These are phyloP conservation scores for Dynastes hyllus DNA, from an alignment of 2,888 invertebrate genomes.

Conservation along the genomic window DNA sequence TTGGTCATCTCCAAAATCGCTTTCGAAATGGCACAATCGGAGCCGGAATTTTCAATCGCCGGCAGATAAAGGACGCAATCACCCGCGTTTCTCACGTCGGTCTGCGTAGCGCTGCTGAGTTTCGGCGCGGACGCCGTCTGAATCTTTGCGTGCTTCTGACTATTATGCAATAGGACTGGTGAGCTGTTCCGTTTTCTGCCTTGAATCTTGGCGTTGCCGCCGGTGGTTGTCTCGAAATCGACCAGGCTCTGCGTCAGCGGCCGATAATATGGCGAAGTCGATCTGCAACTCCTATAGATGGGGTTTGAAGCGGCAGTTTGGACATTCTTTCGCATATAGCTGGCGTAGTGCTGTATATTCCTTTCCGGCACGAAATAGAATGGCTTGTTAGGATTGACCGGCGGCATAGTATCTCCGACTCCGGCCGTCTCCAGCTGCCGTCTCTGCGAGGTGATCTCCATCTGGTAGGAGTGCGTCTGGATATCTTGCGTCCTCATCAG, in stretches of 20 bases:
- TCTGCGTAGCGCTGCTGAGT: slow-evolving; percentile 39
- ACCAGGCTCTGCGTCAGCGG: slow-evolving; percentile 47
- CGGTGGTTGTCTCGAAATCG: slow-evolving; percentile 16
- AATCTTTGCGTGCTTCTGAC: slow-evolving; percentile 31
- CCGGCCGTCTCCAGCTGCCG: not conserved
- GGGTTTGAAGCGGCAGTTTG: slow-evolving; percentile 28
- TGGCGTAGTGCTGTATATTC: slow-evolving; percentile 40
- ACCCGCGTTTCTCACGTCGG: not conserved
- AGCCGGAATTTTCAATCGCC: not conserved
- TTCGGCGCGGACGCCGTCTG: slow-evolving; percentile 25
- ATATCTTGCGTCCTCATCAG: too few relatives aligned
- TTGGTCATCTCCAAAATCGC: not conserved
- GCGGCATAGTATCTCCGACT: slow-evolving; percentile 9
- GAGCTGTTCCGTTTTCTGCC: slow-evolving; percentile 34
- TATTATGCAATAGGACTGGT: slow-evolving; percentile 22
- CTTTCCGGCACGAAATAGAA: slow-evolving; percentile 49
- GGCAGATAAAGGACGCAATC: too few relatives aligned
- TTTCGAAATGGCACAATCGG: slow-evolving; percentile 1
- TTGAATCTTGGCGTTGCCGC: slow-evolving; percentile 8
- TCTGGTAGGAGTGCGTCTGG: too few relatives aligned
- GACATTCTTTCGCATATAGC: slow-evolving; percentile 30
- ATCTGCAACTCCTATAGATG: slow-evolving; percentile 34
- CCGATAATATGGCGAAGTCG: slow-evolving; percentile 6
- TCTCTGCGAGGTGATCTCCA: not conserved
- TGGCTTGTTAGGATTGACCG: slow-evolving; percentile 21